Evolutionary conservation across 64 coral and sea anemone genomes (phyloP).

Genomic region (Porites australiensis): DNA sequence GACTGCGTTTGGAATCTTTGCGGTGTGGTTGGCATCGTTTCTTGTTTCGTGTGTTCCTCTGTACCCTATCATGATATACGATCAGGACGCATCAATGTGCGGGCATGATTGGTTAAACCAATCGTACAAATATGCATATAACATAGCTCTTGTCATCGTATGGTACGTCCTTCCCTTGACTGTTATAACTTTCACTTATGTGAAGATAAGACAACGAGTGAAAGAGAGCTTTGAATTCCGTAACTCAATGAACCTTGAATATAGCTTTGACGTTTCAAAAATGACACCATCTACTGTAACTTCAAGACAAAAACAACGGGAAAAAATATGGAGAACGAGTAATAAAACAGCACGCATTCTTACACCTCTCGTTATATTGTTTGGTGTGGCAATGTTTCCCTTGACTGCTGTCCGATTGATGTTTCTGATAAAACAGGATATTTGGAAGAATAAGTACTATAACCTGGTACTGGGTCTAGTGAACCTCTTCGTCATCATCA

Average conservation of each 20-base stretch:
- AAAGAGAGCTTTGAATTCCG: constrained; percentile 38
- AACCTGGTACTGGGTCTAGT: constrained; percentile 27
- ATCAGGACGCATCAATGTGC: not conserved
- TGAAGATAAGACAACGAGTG: constrained; percentile 39
- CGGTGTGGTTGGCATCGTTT: constrained; percentile 61
- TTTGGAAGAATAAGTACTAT: constrained; percentile 11
- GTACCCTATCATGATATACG: constrained; percentile 37
- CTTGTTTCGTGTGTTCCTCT: constrained; percentile 42
- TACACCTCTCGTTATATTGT: constrained; percentile 55
- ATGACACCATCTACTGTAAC: not conserved
- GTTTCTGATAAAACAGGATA: not conserved
- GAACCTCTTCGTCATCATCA: constrained; percentile 31
- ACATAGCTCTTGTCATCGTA: not conserved
- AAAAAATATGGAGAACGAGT: constrained; percentile 21
- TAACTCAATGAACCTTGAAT: not conserved
- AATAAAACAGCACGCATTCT: constrained; percentile 53
- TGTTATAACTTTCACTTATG: constrained; percentile 61
- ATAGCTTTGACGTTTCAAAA: not conserved
- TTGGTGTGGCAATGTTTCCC: constrained; percentile 61
- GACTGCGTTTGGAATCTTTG: constrained; percentile 12
- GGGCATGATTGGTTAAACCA: not conserved
- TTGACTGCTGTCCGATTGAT: constrained; percentile 6
- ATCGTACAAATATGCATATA: not conserved
- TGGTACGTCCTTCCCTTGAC: constrained; percentile 49
- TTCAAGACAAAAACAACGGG: not conserved